Evolutionary conservation across 2,113 vertebrate genomes (phyloP).

Genomic region (Mastomys natalensis): DNA sequence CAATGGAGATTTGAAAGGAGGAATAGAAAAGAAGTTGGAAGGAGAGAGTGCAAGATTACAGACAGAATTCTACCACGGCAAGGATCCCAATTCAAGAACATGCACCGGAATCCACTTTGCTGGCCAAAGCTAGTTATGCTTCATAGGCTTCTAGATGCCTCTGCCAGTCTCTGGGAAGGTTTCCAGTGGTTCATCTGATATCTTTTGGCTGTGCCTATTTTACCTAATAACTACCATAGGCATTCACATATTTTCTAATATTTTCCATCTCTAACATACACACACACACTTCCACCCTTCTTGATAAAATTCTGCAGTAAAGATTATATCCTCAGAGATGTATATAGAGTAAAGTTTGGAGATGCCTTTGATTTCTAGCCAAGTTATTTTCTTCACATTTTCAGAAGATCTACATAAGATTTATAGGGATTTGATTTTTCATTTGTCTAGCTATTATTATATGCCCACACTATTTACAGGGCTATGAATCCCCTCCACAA

Average conservation of each 20-base stretch:
- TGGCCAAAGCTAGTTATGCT: neutral
- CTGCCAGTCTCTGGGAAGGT: neutral
- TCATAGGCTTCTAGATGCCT: neutral
- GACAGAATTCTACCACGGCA: neutral
- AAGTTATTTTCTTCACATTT: neutral
- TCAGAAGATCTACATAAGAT: neutral
- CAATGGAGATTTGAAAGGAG: neutral
- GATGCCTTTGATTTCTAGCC: neutral
- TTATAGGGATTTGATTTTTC: neutral
- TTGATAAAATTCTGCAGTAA: neutral
- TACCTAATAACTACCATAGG: neutral
- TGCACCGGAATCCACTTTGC: fast-evolving
- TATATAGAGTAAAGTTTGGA: neutral
- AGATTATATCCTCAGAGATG: neutral
- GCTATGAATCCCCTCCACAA: neutral
- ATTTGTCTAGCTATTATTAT: neutral
- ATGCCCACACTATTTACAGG: neutral
- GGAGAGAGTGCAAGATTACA: neutral
- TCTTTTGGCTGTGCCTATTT: neutral
- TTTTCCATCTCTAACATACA: neutral
- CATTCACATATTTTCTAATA: neutral
- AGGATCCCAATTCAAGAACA: neutral
- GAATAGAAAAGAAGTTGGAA: neutral
- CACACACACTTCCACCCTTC: neutral
- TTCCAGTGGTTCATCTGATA: neutral